Percentiles rank a stretch among this genome's conserved stretches.
phyloP scores from a whole-genome alignment of 2,113 vertebrate genomes.

The Cinclus mexicanus region DNA sequence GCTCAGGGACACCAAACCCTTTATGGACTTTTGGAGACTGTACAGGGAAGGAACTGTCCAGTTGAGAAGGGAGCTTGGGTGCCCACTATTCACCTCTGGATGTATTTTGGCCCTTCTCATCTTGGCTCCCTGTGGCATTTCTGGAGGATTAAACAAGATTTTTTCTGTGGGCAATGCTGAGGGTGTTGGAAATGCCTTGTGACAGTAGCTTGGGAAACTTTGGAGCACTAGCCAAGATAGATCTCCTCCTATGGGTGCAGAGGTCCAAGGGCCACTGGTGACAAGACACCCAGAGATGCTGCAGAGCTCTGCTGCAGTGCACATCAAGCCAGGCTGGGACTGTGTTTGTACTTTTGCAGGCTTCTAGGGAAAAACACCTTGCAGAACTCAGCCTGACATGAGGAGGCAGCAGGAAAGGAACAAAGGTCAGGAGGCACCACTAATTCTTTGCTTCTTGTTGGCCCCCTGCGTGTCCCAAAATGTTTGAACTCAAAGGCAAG shows the following conservation, averaged over 20 bases:
- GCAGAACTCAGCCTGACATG: accelerated
- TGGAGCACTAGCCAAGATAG: background rate
- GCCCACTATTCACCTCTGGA: accelerated
- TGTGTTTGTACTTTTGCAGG: background rate
- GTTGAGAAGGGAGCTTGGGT: background rate
- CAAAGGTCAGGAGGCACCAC: background rate
- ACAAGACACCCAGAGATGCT: accelerated
- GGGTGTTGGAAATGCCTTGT: background rate
- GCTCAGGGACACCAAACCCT: background rate
- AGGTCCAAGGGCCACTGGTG: background rate
- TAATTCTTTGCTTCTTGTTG: background rate
- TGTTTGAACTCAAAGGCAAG: accelerated
- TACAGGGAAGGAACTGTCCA: accelerated
- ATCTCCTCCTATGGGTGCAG: background rate
- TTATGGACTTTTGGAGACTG: background rate
- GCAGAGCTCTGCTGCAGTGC: background rate
- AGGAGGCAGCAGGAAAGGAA: background rate
- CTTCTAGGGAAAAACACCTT: background rate
- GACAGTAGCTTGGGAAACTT: background rate
- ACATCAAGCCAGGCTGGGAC: background rate
- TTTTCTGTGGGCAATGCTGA: background rate
- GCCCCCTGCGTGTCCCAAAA: accelerated
- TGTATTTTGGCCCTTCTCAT: accelerated
- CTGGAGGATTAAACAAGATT: background rate
- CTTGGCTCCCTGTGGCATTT: background rate